Evolutionary conservation across 2,888 invertebrate genomes (phyloP).

Genomic region (Nemotelus pantherinus): DNA sequence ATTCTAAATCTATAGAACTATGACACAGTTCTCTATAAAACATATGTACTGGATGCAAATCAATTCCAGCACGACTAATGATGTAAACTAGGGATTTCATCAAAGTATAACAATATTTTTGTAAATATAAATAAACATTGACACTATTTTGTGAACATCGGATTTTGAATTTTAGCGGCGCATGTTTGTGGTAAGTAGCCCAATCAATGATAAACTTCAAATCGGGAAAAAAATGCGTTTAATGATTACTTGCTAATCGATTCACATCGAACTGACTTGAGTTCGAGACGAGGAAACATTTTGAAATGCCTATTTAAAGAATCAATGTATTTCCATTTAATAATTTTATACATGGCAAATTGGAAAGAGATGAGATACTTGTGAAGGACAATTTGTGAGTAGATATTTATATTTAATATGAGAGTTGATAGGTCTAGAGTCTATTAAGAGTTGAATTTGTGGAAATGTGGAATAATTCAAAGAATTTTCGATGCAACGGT

Average conservation of each 20-base stretch:
- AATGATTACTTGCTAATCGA: constrained; percentile 28
- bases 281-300: no score
- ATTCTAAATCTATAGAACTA: no score
- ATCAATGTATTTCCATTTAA: neutral
- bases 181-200: no score
- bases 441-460: no score
- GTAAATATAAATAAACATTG: constrained; percentile 22
- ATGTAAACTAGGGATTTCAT: no score
- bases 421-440: neutral
- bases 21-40: no score
- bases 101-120: constrained; percentile 1
- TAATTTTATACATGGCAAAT: neutral
- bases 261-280: no score
- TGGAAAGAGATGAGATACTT: neutral
- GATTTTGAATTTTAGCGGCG: constrained; percentile 19
- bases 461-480: no score
- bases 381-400: neutral
- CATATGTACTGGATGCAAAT: no score
- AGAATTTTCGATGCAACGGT: no score
- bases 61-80: no score
- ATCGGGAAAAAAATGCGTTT: constrained; percentile 51
- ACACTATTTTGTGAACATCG: constrained; percentile 17
- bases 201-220: neutral
- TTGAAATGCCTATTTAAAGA: neutral
- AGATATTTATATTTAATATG: constrained; percentile 7